Evolutionary conservation across 37 sponge, comb jelly and placozoan species (phyloP).

Genomic region (Halisarca cf. caerulea): DNA sequence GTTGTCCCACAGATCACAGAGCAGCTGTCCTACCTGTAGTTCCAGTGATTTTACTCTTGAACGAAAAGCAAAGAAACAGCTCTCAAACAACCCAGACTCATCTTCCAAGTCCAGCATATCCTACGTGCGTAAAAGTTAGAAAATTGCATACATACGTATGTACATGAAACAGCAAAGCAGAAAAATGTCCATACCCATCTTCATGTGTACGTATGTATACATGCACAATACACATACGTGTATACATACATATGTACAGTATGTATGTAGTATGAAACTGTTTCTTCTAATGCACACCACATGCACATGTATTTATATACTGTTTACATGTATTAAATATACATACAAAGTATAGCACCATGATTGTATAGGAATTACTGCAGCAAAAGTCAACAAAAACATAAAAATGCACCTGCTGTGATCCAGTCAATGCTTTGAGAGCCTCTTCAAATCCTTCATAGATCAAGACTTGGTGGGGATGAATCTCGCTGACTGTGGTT

Average conservation of each 20-base stretch:
- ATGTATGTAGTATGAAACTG: too few species aligned
- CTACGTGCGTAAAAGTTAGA: slow-evolving; percentile 17
- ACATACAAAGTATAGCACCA: too few species aligned
- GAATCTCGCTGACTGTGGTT: too few species aligned
- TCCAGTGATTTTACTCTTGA: slow-evolving; percentile 61
- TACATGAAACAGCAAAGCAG: too few species aligned
- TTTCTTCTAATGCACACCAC: too few species aligned
- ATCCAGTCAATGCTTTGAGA: not conserved
- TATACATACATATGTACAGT: too few species aligned
- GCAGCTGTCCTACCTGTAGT: slow-evolving; percentile 35
- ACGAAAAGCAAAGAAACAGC: slow-evolving; percentile 79
- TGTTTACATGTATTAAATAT: too few species aligned
- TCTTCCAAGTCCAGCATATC: slow-evolving; percentile 53
- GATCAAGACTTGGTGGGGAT: not conserved
- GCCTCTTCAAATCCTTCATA: slow-evolving; percentile 4
- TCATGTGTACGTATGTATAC: too few species aligned
- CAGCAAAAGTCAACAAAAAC: not conserved
- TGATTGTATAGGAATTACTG: not conserved
- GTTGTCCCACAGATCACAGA: slow-evolving; percentile 43
- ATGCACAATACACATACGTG: too few species aligned
- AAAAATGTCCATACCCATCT: slow-evolving; percentile 5
- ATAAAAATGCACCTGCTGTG: not conserved
- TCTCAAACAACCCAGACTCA: slow-evolving; percentile 64
- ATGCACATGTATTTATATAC: too few species aligned
- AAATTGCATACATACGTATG: not conserved